Evolutionary conservation across 2,797 vertebrate genomes (phyloP).

Genomic region (Prionace glauca): DNA sequence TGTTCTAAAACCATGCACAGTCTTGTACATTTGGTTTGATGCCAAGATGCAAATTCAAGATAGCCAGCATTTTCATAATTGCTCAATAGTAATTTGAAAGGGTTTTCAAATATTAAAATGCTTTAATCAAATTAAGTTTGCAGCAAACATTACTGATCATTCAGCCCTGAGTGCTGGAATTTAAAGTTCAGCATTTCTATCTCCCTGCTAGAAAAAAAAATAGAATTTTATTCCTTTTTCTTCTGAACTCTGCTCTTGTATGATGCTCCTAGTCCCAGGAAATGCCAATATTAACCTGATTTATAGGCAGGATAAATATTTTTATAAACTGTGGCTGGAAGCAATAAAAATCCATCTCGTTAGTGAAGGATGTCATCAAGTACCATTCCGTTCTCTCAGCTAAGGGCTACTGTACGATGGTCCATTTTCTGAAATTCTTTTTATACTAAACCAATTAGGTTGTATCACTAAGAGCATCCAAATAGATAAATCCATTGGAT

Average conservation of each 20-base stretch:
- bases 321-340: slow-evolving; percentile 9
- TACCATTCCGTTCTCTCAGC: background rate
- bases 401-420: background rate
- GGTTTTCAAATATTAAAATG: background rate
- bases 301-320: slow-evolving; percentile 25
- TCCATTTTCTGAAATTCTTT: background rate
- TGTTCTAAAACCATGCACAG: background rate
- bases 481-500: background rate
- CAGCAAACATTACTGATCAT: background rate
- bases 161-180: background rate
- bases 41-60: background rate
- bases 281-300: slow-evolving; percentile 24
- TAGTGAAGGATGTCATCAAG: slow-evolving; percentile 13
- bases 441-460: slow-evolving; percentile 9
- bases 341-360: slow-evolving; percentile 31
- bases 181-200: too few species aligned
- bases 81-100: background rate
- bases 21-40: background rate
- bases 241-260: background rate
- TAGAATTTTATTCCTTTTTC: background rate
- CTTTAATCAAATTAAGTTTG: background rate
- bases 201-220: background rate
- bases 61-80: background rate
- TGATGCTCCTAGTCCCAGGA: background rate
- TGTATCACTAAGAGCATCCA: background rate